Evolutionary conservation across 2,797 vertebrate genomes (phyloP), one percentile per base, ranked within the genome.

Genomic region (Coendou prehensilis): DNA sequence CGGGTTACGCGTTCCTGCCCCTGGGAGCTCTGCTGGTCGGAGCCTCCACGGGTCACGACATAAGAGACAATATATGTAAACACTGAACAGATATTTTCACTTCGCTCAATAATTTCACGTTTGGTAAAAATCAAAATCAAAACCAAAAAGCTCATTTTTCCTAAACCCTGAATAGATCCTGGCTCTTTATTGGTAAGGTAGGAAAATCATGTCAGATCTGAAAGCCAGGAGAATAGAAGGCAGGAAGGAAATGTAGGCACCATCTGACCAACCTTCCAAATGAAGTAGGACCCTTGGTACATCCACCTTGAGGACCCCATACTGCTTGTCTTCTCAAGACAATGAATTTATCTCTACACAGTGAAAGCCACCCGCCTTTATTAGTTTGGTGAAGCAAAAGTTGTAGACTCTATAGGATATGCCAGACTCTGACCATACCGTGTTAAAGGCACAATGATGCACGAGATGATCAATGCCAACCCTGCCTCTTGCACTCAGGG

Each of bases 71-170:
- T 50, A 67, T 5, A 30, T 64, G 41, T 73, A 47, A 96, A 92
- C 73, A 87, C 15, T 7, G 73, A 87, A 41, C 80, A 52, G 50
- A 95, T 59, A 94, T 90, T 81, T 92, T 14, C 26, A 67, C 30
- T 93, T 88, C 79, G 50, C 47, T 54, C 11, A 22, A 47, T 93
- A 59, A 95, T 86, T 93, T 47, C 26, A 78, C 78, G 69, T 93
- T 95, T 45, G n/a, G 52, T 80, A 57, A 67, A 94, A 91, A 75
- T 4, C 33, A 92, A 67, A 13, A 86, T 17, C 69, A 89, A 63
- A 91, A 92, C 59, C 28, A 86, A 82, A 86, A 57, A 79, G 1
- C 52, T 59, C 30, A 52, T 3, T 8, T 81, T 89, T 90, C 20
- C 64, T 78, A 69, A 76, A 22, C 33, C 59, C 22, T 11, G 33